Conservation (phyloP, 2,797 vertebrate genomes). For the Liparis tanakae region DNA sequence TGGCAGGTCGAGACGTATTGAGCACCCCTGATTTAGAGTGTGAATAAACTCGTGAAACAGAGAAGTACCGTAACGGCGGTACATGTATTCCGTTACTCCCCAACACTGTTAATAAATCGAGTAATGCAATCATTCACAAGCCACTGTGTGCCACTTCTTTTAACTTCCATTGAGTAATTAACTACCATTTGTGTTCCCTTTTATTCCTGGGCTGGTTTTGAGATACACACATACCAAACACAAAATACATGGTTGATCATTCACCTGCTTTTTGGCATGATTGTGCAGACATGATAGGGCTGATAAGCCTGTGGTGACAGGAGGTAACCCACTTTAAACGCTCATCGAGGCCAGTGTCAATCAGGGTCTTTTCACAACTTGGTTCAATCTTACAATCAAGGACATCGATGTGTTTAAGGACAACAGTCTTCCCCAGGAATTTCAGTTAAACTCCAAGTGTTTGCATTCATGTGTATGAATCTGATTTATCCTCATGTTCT, state of each 20-base stretch:
- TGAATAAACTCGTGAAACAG: too few species aligned
- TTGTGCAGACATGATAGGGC: background rate
- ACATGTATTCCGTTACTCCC: too few species aligned
- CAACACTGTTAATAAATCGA: background rate
- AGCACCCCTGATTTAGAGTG: too few species aligned
- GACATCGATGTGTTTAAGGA: background rate
- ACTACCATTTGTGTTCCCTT: background rate
- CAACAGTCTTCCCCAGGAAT: background rate
- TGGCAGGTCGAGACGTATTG: too few species aligned
- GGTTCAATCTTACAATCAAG: background rate
- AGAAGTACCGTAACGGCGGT: too few species aligned
- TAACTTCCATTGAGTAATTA: background rate
- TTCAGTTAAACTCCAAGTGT: background rate
- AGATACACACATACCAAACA: background rate
- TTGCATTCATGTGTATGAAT: constrained; percentile 17
- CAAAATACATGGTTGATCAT: background rate
- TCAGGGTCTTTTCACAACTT: background rate
- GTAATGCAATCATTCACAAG: background rate
- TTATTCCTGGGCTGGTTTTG: background rate
- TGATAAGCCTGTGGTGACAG: background rate
- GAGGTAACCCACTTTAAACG: background rate
- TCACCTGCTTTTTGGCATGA: too few species aligned
- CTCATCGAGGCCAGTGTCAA: background rate
- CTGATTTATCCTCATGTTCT: constrained; percentile 6
- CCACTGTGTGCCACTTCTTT: background rate